Evolutionary conservation across 2,888 invertebrate genomes (phyloP).

Genomic region (Anthrax anthrax): DNA sequence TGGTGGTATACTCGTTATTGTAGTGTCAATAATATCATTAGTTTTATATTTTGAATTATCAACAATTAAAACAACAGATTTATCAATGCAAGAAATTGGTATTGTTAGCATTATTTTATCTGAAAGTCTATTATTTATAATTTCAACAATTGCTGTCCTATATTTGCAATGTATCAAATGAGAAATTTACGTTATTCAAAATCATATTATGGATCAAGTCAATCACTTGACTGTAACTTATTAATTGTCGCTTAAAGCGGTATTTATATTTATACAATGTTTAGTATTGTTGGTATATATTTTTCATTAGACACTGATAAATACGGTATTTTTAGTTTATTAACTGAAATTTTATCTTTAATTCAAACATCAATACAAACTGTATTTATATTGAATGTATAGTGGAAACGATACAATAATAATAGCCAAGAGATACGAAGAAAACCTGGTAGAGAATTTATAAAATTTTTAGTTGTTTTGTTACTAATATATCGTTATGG

Average conservation of each 20-base stretch:
- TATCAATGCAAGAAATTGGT: constrained; percentile 40
- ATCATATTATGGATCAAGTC: not conserved
- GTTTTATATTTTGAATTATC: constrained; percentile 61
- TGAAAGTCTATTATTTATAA: constrained; percentile 49
- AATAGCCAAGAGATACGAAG: constrained; percentile 26
- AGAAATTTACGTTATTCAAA: constrained; percentile 46
- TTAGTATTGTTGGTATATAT: constrained; percentile 63
- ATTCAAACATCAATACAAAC: constrained; percentile 59
- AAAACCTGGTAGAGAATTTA: constrained; percentile 73
- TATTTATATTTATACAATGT: constrained; percentile 66
- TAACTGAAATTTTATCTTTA: constrained; percentile 52
- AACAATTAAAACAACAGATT: constrained; percentile 37
- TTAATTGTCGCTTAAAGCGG: constrained; percentile 69
- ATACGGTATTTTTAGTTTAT: constrained; percentile 41
- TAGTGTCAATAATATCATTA: constrained; percentile 62
- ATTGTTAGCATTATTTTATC: constrained; percentile 54
- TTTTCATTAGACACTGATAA: constrained; percentile 41
- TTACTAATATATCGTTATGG: constrained; percentile 76
- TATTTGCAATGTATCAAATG: constrained; percentile 50
- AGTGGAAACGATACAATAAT: constrained; percentile 2
- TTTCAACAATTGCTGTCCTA: constrained; percentile 42
- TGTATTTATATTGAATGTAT: constrained; percentile 40
- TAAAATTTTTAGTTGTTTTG: constrained; percentile 68
- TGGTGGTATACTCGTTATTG: constrained; percentile 51
- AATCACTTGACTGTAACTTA: constrained; percentile 53